Evolutionary conservation across 2,888 invertebrate genomes (phyloP).

Genomic region (Villa cingulata): DNA sequence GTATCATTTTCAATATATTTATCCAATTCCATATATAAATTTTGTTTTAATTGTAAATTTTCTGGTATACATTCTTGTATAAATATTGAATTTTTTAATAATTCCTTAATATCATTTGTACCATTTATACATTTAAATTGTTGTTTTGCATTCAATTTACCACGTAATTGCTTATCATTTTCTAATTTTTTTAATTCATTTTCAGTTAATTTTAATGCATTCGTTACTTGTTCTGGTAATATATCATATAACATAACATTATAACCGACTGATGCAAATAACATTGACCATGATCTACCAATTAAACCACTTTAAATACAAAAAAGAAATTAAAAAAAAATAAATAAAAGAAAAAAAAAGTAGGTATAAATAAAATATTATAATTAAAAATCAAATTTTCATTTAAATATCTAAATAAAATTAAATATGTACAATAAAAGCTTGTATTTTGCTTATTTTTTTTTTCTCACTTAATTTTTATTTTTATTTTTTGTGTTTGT

Average conservation of each 20-base stretch:
- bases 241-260: slow-evolving; percentile 78
- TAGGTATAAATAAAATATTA: neutral
- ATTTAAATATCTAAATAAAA: too few relatives aligned
- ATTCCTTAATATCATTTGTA: slow-evolving; percentile 50
- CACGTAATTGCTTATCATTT: slow-evolving; percentile 58
- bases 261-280: slow-evolving; percentile 87
- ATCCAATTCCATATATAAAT: slow-evolving; percentile 67
- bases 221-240: slow-evolving; percentile 55
- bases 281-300: slow-evolving; percentile 94
- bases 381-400: too few relatives aligned
- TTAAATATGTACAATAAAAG: too few relatives aligned
- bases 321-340: slow-evolving; percentile 1
- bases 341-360: neutral
- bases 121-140: slow-evolving; percentile 69
- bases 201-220: slow-evolving; percentile 60
- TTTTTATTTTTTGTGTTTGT: too few relatives aligned
- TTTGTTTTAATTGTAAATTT: slow-evolving; percentile 66
- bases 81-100: slow-evolving; percentile 61
- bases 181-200: slow-evolving; percentile 58
- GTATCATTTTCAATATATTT: slow-evolving; percentile 57
- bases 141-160: slow-evolving; percentile 55
- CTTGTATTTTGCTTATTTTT: too few relatives aligned
- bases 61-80: slow-evolving; percentile 94
- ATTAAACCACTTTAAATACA: slow-evolving; percentile 68
- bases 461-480: too few relatives aligned